These are phyloP conservation scores for Mormoops blainvillei DNA, from an alignment of 2,113 vertebrate genomes.

Conservation along the genomic window DNA sequence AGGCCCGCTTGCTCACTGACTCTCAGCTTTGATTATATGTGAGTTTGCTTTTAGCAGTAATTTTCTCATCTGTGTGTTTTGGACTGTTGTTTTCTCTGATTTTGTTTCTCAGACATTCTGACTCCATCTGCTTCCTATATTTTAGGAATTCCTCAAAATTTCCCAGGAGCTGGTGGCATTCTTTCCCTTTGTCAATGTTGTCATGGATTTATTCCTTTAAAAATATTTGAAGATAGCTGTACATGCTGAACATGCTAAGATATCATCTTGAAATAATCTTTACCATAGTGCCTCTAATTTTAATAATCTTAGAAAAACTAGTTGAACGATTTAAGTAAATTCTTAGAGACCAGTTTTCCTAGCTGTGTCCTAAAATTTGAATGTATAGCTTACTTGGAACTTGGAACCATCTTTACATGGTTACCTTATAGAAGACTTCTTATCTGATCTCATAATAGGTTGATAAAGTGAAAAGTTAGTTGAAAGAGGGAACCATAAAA, in stretches of 20 bases:
- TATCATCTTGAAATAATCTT: not conserved
- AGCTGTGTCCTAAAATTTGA: not conserved
- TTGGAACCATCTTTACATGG: not conserved
- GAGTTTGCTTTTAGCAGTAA: not conserved
- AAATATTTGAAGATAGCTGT: not conserved
- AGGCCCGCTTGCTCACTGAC: not conserved
- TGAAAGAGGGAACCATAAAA: not conserved
- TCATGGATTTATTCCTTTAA: not conserved
- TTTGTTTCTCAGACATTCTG: constrained; percentile 34
- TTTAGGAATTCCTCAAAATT: constrained; percentile 48
- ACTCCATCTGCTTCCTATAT: constrained; percentile 37
- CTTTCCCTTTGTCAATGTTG: constrained; percentile 5
- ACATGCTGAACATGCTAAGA: not conserved
- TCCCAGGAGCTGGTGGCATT: not conserved
- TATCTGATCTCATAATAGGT: not conserved
- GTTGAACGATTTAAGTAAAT: not conserved
- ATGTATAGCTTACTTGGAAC: not conserved
- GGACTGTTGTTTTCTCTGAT: not conserved
- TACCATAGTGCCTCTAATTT: not conserved
- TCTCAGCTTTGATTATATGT: not conserved
- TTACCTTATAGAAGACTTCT: not conserved
- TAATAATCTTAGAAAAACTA: not conserved
- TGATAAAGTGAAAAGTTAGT: not conserved
- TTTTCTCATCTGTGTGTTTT: constrained; percentile 31
- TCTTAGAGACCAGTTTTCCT: not conserved